Conservation (phyloP, 2,113 vertebrate genomes). For the Periophthalmus modestus region DNA sequence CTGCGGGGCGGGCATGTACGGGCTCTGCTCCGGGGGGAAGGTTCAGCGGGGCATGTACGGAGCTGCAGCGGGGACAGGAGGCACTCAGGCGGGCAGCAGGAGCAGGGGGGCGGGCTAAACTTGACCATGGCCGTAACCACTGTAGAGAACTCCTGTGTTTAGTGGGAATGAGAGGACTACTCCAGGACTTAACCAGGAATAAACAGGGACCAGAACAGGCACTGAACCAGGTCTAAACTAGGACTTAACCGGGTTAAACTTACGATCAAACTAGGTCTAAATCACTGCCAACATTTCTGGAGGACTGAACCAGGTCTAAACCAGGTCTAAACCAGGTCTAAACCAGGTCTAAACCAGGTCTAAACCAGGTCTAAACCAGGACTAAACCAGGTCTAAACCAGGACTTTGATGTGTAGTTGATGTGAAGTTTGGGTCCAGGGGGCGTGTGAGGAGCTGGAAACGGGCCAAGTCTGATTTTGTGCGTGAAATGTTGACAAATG, state of each 20-base stretch:
- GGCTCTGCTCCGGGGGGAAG: conserved; percentile 9
- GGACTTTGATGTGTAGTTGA: neutral
- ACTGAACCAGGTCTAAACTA: neutral
- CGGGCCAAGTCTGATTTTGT: neutral
- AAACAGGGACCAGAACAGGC: neutral
- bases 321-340: no score
- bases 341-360: neutral
- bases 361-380: neutral
- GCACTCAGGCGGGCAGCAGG: neutral
- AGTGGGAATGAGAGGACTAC: neutral
- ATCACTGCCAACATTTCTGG: no score
- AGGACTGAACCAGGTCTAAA: neutral
- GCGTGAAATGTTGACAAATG: neutral
- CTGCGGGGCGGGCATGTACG: neutral
- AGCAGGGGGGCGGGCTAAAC: conserved; percentile 28
- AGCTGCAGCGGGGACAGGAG: conserved; percentile 15
- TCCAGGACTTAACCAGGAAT: neutral
- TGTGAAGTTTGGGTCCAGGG: neutral
- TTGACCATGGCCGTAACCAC: conserved; percentile 35
- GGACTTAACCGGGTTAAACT: no score
- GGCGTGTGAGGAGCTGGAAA: neutral
- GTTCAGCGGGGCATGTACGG: neutral
- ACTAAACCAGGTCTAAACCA: neutral
- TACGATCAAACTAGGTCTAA: no score
- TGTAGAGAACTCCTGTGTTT: neutral